Evolutionary conservation across 2,888 invertebrate species (phyloP), one percentile per base, ranked within the genome.

Genomic region (Elysia crispata): DNA sequence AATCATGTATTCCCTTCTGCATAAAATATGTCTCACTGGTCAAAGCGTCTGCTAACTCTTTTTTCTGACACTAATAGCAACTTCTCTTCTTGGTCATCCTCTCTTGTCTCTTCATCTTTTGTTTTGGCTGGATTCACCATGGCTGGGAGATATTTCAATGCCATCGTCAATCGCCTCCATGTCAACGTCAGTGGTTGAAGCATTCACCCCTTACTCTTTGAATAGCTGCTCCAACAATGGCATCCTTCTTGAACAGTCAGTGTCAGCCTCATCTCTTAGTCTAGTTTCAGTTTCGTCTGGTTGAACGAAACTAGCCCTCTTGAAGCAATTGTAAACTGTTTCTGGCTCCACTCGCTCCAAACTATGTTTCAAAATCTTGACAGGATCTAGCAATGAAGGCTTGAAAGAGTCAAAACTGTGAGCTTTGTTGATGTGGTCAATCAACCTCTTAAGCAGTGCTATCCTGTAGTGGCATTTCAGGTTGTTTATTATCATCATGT

Each of bases 391-490:
- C 8, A 64, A 23, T 11, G 64, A 64, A 20, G 64, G 64, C 23
- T 64, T 64, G 64, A 64, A 64, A 20, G 64, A 20, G 8, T 64
- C 64, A 64, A 64, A 20, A 20, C 20, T 15, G 64, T 23, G 13
- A 8, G 20, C 64, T 20, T 8, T 23, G 23, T 64, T 23, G 8
- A 64, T 23, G 23, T 64, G 64, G 64, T 23, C 23, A 23, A 64
- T 64, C 20, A 64, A 23, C 8, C 64, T 11, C 64, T 20, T 64
- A 15, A 64, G 23, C 18, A 64, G 64, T 64, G 23, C 23, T 15
- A 23, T n/a, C 23, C 64, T 64, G 64, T 64, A 64, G 64, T n/a
- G 64, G 23, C 64, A 64, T n/a, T 64, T 64, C 15, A 64, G 23
- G 23, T 64, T 64, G 15, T 64, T 64, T 15, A 64, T 64, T 11